A percentile compares a stretch with the other conserved stretches of the same genome.
phyloP scores from a whole-genome alignment of 2,113 vertebrate species.

The Etheostoma spectabile region DNA sequence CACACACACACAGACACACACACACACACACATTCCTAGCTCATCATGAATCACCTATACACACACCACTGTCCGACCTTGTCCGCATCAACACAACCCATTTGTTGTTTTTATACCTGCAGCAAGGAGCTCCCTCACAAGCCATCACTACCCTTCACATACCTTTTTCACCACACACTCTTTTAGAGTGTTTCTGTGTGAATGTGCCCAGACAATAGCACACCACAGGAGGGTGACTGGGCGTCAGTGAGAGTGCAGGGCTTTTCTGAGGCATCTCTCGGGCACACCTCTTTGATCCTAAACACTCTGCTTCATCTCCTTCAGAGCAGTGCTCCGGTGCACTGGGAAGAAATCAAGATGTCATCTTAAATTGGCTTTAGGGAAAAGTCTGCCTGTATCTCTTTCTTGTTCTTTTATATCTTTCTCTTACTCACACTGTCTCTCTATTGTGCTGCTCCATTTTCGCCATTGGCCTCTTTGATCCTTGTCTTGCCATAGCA shows the following conservation, averaged over 20 bases:
- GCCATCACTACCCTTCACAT: constrained; percentile 18
- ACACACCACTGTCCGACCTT: constrained; percentile 22
- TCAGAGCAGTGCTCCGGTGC: constrained; percentile 59
- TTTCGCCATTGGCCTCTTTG: constrained; percentile 72
- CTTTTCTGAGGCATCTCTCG: constrained; percentile 69
- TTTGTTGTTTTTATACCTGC: constrained; percentile 28
- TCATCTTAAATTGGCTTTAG: constrained; percentile 83
- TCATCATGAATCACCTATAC: constrained; percentile 18
- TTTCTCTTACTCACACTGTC: constrained; percentile 44
- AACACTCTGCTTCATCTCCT: constrained; percentile 80
- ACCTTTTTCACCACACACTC: constrained; percentile 29
- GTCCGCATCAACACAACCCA: constrained; percentile 7
- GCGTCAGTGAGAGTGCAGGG: constrained; percentile 59
- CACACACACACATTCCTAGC: constrained; percentile 8
- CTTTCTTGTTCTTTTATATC: constrained; percentile 75
- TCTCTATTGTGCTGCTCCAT: constrained; percentile 69
- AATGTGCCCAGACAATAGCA: constrained; percentile 62
- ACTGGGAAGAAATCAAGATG: constrained; percentile 83
- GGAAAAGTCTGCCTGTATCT: constrained; percentile 71
- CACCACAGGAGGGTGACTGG: constrained; percentile 69
- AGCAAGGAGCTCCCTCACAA: constrained; percentile 24
- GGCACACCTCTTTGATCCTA: constrained; percentile 81
- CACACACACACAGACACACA: constrained; percentile 6
- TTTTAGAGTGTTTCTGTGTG: constrained; percentile 32
- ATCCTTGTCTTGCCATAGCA: constrained; percentile 70